A percentile compares a stretch with the other conserved stretches of the same genome.
phyloP scores from a whole-genome alignment of 2,797 vertebrate genomes.

The Stomatorhinus walkeri region DNA sequence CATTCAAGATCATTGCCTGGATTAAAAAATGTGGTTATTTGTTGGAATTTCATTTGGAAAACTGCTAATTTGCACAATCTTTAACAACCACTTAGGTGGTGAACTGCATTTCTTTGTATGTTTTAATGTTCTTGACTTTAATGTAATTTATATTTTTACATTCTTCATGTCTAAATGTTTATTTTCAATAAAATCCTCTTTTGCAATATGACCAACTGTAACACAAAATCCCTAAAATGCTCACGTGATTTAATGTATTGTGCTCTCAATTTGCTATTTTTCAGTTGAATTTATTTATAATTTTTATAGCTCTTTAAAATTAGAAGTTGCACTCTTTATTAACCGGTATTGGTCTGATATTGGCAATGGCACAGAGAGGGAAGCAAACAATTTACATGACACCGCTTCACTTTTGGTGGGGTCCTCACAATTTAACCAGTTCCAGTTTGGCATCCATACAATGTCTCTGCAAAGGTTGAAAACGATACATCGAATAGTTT shows the following conservation, averaged over 20 bases:
- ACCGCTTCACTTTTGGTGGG: not conserved
- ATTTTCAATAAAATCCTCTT: not conserved
- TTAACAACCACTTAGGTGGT: not conserved
- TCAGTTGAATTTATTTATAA: not conserved
- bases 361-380: not conserved
- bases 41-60: not conserved
- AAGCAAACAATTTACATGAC: not conserved
- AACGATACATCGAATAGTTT: not conserved
- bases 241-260: not conserved
- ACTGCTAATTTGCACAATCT: not conserved
- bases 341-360: not conserved
- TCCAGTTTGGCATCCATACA: not conserved
- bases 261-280: not conserved
- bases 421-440: not conserved
- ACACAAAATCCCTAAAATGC: not conserved
- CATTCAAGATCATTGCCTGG: not conserved
- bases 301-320: not conserved
- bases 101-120: not conserved
- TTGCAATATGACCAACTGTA: not conserved
- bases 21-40: not conserved
- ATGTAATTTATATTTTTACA: not conserved
- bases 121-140: not conserved
- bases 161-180: not conserved
- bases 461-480: not conserved
- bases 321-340: not conserved